Evolutionary conservation across 2,113 vertebrate species (phyloP), one percentile per base, ranked within the genome.

Genomic region (Gymnobelideus leadbeateri): DNA sequence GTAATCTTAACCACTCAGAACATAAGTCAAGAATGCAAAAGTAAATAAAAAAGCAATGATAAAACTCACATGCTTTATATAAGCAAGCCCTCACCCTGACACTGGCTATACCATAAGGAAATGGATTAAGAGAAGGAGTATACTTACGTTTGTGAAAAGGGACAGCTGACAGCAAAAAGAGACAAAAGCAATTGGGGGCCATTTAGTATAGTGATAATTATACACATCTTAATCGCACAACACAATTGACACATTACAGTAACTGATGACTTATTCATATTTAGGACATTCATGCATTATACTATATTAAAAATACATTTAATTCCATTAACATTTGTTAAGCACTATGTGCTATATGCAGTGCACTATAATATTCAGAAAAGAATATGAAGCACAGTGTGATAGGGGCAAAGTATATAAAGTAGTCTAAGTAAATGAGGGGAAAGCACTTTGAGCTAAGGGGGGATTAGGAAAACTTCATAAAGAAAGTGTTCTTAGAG

Each of bases 131-230:
- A 84, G 19, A 84, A 84, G n/a, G 2, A 84, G 16, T 84, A 84
- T 84, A 84, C 68, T 84, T 84, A 84, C 68, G 43, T 84, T 84
- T 84, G 68, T 84, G 68, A 84, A 84, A 84, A 84, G 68, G 37
- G 68, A 84, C 68, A 84, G 68, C 68, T 84, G 68, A 84, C 68
- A 84, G 68, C 68, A 84, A 43, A 84, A 84, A n/a, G n/a, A 84
- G 68, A 84, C 68, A 84, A 84, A 84, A 84, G 68, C 68, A 84
- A 84, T 84, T 84, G 68, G 68, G 68, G n/a, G 16, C 68, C 8
- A 84, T 84, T 84, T 84, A 84, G 68, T 84, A 84, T 23, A 43
- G 19, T 84, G 37, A 43, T 84, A 84, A 84, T 43, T 8, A 84
- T 43, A 84, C 16, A 84, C 37, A 84, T 84, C 19, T 84, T 84